Percentiles rank a stretch among this genome's conserved stretches.
These are phyloP conservation scores for Paedocypris sp. DNA, from an alignment of 2,113 vertebrate genomes.

Conservation along the genomic window DNA sequence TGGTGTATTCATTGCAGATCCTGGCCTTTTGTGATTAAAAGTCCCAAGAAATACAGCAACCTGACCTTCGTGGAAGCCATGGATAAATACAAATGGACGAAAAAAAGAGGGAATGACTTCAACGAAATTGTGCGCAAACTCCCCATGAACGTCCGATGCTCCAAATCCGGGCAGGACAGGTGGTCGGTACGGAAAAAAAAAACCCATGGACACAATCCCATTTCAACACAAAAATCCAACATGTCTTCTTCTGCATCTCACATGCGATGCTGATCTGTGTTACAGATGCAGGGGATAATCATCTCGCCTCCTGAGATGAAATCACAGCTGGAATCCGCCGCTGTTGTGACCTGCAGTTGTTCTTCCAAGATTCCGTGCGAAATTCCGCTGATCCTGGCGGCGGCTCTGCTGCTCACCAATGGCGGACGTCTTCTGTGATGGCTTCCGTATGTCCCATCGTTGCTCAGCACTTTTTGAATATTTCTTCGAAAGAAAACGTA, in stretches of 20 bases:
- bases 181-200: slow-evolving; percentile 85
- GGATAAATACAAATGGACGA: slow-evolving; percentile 78
- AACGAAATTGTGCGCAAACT: slow-evolving; percentile 70
- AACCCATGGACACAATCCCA: too few relatives aligned
- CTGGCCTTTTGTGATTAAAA: slow-evolving; percentile 84
- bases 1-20: slow-evolving; percentile 30
- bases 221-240: too few relatives aligned
- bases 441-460: too few relatives aligned
- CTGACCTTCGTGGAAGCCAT: slow-evolving; percentile 79
- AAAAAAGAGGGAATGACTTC: slow-evolving; percentile 66
- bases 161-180: slow-evolving; percentile 69
- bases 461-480: too few relatives aligned
- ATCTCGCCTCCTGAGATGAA: slow-evolving; percentile 37
- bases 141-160: slow-evolving; percentile 72
- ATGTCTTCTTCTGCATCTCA: too few relatives aligned
- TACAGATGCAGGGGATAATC: slow-evolving; percentile 39
- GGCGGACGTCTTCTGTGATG: too few relatives aligned
- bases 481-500: too few relatives aligned
- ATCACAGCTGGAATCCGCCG: neutral
- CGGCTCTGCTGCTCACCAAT: neutral
- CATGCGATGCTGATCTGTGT: neutral
- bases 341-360: slow-evolving; percentile 12
- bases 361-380: neutral
- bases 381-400: too few relatives aligned
- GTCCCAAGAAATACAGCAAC: slow-evolving; percentile 77